phyloP scores from a whole-genome alignment of 1,140 invertebrate species.

The Orussus abietinus region DNA sequence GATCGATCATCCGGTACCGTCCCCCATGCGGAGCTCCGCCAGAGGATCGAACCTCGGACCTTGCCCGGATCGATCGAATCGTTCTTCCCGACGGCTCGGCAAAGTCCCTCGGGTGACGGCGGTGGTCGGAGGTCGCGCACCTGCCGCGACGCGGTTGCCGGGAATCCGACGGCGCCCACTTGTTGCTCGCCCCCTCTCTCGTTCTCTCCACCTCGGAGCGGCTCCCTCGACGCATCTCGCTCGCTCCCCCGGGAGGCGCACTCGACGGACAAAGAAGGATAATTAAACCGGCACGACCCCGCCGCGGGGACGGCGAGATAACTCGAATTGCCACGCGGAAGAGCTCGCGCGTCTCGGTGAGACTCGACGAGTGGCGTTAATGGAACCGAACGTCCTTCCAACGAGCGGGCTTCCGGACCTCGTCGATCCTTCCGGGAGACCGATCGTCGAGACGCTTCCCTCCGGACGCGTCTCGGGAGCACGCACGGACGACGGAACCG shows the following conservation, averaged over 20 bases:
- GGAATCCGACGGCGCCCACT: conserved; percentile 33
- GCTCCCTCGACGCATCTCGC: conserved; percentile 11
- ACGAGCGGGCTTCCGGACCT: too few relatives aligned
- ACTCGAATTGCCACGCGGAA: not conserved
- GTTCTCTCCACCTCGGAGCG: not conserved
- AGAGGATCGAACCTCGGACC: conserved; percentile 25
- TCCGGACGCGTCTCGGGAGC: too few relatives aligned
- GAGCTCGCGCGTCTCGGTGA: not conserved
- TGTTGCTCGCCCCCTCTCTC: conserved; percentile 34
- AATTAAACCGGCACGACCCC: conserved; percentile 6
- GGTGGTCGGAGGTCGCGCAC: conserved; percentile 29
- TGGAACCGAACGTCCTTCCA: not conserved
- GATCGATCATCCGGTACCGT: too few relatives aligned
- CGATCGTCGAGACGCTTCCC: too few relatives aligned
- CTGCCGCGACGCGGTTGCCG: conserved; percentile 16
- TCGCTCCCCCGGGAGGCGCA: too few relatives aligned
- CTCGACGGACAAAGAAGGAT: conserved; percentile 9
- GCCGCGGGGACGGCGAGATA: not conserved
- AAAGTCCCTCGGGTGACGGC: too few relatives aligned
- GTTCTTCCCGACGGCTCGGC: too few relatives aligned
- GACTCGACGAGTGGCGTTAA: not conserved
- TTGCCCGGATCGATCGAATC: too few relatives aligned
- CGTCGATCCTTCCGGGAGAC: too few relatives aligned
- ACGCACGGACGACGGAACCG: too few relatives aligned
- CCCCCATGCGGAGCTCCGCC: too few relatives aligned